phyloP scores from a whole-genome alignment of 2,113 vertebrate genomes.

The Cryptomyrus ogoouensis region DNA sequence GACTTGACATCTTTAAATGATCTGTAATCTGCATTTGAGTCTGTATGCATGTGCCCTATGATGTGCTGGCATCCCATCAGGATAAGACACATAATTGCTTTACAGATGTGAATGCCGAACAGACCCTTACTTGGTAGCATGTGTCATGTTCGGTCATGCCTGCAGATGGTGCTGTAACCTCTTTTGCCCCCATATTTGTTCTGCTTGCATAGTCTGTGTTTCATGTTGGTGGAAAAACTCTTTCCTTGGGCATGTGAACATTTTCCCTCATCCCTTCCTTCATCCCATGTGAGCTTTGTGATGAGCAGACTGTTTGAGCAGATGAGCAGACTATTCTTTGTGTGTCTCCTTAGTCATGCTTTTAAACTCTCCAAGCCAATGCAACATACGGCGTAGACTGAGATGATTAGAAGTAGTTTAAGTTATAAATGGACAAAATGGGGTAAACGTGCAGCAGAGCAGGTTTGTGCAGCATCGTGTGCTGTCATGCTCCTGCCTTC shows the following conservation, averaged over 20 bases:
- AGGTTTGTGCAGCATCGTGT: background rate
- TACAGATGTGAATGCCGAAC: background rate
- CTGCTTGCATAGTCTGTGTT: background rate
- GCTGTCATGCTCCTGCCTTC: background rate
- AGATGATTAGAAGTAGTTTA: background rate
- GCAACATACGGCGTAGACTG: background rate
- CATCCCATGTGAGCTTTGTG: background rate
- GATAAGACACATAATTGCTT: background rate
- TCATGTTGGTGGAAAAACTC: background rate
- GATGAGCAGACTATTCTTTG: background rate
- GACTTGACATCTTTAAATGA: background rate
- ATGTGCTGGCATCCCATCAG: background rate
- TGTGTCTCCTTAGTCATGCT: background rate
- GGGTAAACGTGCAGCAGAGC: background rate
- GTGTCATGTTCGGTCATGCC: slow-evolving; percentile 60
- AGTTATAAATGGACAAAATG: background rate
- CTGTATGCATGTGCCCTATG: background rate
- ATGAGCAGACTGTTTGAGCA: background rate
- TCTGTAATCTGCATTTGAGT: background rate
- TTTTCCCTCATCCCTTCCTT: background rate
- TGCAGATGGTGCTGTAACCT: slow-evolving; percentile 62
- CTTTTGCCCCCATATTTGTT: slow-evolving; percentile 30
- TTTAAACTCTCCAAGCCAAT: background rate
- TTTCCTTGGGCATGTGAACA: background rate
- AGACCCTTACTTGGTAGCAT: background rate